Conservation (phyloP, 1,140 invertebrate genomes). For the Melanaphis sacchari region DNA sequence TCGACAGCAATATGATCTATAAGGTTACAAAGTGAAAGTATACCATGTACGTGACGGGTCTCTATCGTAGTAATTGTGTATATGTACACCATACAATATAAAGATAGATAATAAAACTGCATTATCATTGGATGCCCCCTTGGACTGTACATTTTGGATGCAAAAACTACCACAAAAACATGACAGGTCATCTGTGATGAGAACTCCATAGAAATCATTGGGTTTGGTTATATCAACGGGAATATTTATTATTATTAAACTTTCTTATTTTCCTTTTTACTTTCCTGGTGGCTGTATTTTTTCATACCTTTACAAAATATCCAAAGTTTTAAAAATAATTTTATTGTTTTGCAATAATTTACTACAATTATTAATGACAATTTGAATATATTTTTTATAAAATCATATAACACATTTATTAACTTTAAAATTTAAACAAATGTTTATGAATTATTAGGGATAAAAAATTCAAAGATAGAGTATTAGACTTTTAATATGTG, state of each 20-base stretch:
- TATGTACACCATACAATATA: background rate
- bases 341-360: background rate
- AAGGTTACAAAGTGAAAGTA: constrained; percentile 56
- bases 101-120: constrained; percentile 19
- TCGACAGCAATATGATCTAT: constrained; percentile 43
- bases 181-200: constrained; percentile 24
- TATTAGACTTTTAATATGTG: background rate
- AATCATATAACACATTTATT: too few species aligned
- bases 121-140: constrained; percentile 25
- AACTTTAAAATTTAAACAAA: background rate
- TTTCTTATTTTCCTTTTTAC: background rate
- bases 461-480: too few species aligned
- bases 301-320: background rate
- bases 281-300: background rate
- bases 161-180: constrained; percentile 38
- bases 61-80: background rate
- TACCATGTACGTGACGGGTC: constrained; percentile 46
- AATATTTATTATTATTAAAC: background rate
- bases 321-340: background rate
- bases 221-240: background rate
- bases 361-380: background rate
- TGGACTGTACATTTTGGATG: constrained; percentile 20
- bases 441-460: background rate
- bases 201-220: constrained; percentile 7
- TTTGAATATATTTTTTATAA: background rate